Conservation (phyloP, 2,113 vertebrate species). For the Pipa parva region DNA sequence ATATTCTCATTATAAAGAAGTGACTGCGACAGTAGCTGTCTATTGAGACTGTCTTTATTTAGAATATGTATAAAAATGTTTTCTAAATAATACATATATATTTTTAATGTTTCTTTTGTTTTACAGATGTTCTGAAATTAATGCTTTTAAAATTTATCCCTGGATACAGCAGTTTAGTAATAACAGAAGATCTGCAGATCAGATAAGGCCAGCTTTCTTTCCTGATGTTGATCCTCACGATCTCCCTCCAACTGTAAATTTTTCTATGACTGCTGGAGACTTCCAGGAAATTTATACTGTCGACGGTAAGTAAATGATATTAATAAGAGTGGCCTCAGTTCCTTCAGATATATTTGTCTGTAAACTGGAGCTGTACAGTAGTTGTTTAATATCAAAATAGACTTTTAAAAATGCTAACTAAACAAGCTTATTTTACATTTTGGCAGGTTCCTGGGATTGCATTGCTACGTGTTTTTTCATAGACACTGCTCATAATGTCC, state of each 20-base stretch:
- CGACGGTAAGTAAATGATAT: constrained; percentile 67
- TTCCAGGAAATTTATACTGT: constrained; percentile 95
- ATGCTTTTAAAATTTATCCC: constrained; percentile 87
- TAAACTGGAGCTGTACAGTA: no score
- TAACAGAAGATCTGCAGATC: constrained; percentile 90
- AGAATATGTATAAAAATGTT: no score
- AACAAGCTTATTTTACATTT: constrained; percentile 52
- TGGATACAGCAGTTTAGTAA: constrained; percentile 99
- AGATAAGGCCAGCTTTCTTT: constrained; percentile 85
- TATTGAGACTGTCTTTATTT: no score
- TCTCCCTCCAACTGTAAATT: constrained; percentile 82
- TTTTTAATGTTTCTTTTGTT: constrained; percentile 47
- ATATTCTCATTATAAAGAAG: no score
- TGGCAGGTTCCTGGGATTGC: constrained; percentile 88
- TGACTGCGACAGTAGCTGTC: no score
- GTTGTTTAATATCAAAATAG: no score
- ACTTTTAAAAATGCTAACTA: no score
- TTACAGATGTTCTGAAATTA: constrained; percentile 90
- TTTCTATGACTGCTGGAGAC: constrained; percentile 98
- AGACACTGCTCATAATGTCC: constrained; percentile 95
- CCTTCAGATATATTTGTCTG: no score
- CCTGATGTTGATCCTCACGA: constrained; percentile 93
- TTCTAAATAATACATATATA: no score
- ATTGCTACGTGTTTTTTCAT: constrained; percentile 98
- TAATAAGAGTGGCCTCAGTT: no score